A percentile compares a stretch with the other conserved stretches of the same genome.
Evolutionary conservation across 2,888 invertebrate genomes (phyloP).

Genomic region (Himalopsyche anomala): DNA sequence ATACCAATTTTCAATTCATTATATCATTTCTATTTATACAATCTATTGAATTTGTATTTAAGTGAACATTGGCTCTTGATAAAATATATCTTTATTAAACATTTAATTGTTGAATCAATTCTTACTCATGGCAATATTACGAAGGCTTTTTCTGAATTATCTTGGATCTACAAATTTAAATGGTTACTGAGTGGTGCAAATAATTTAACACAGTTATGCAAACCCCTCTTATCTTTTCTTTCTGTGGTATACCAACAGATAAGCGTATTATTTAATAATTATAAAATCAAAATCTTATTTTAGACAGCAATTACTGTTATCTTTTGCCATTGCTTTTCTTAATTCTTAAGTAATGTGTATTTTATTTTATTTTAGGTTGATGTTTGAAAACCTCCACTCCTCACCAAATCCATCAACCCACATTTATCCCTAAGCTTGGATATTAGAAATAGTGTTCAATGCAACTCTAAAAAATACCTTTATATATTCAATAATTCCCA

Average conservation of each 20-base stretch:
- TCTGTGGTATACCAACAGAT: background rate
- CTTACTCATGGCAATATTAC: background rate
- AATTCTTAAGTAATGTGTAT: background rate
- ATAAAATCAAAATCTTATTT: background rate
- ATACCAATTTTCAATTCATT: background rate
- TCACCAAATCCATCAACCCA: background rate
- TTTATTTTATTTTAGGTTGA: constrained; percentile 13
- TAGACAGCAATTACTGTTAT: background rate
- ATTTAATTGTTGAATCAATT: background rate
- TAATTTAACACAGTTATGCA: background rate
- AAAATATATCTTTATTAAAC: no score
- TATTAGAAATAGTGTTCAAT: background rate
- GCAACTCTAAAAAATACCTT: background rate
- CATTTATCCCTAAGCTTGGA: background rate
- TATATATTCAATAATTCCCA: background rate
- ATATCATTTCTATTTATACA: background rate
- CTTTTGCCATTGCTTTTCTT: background rate
- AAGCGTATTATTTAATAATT: background rate
- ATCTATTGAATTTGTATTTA: background rate
- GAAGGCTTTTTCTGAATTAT: background rate
- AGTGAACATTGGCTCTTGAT: no score
- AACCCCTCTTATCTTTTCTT: background rate
- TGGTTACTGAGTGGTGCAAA: background rate
- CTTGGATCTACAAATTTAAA: background rate
- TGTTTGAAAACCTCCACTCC: background rate